Evolutionary conservation across 2,797 vertebrate genomes (phyloP).

Genomic region (Anguilla obscura): DNA sequence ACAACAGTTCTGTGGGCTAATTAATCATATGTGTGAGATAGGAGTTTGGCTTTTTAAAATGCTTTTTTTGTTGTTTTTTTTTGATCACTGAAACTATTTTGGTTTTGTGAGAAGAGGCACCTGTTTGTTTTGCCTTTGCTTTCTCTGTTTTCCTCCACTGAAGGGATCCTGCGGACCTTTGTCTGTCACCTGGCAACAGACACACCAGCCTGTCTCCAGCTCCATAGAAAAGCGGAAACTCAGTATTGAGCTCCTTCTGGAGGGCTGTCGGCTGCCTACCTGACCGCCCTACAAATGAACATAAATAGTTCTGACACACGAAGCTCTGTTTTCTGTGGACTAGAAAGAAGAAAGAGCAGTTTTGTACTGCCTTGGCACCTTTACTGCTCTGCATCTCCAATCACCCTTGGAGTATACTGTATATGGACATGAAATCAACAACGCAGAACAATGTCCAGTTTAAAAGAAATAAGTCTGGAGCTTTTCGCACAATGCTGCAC

Average conservation of each 20-base stretch:
- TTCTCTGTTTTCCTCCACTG: slow-evolving; percentile 61
- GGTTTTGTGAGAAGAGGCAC: slow-evolving; percentile 53
- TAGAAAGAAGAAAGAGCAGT: slow-evolving; percentile 49
- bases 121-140: slow-evolving; percentile 72
- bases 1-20: not conserved
- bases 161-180: slow-evolving; percentile 70
- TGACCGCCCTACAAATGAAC: slow-evolving; percentile 79
- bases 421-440: slow-evolving; percentile 28
- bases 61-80: not conserved
- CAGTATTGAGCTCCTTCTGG: slow-evolving; percentile 67
- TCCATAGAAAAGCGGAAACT: slow-evolving; percentile 70
- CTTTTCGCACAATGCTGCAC: slow-evolving; percentile 5
- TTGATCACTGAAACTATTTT: slow-evolving; percentile 30
- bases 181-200: slow-evolving; percentile 73
- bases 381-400: not conserved
- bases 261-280: slow-evolving; percentile 68
- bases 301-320: slow-evolving; percentile 71
- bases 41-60: slow-evolving; percentile 11
- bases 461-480: slow-evolving; percentile 16
- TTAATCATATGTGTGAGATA: not conserved
- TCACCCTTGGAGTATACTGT: slow-evolving; percentile 4
- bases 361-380: slow-evolving; percentile 15
- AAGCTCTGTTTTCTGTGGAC: slow-evolving; percentile 60
- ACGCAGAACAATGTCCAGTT: not conserved
- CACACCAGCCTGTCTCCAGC: slow-evolving; percentile 71